These are phyloP conservation scores for Drosophila melanocephala DNA, from an alignment of 2,888 invertebrate species.

Conservation along the genomic window DNA sequence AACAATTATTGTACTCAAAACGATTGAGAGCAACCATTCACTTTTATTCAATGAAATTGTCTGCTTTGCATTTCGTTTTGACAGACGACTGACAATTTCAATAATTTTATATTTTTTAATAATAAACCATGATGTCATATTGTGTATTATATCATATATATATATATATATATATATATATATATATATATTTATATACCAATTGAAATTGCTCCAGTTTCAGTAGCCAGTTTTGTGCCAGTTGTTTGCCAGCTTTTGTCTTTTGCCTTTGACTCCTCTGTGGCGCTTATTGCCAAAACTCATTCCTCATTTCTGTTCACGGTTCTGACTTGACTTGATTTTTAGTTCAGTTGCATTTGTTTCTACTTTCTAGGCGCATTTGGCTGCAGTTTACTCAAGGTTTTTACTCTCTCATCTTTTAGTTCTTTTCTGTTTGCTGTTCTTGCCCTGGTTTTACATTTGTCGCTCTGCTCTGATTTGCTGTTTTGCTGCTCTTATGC, in stretches of 20 bases:
- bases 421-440: slow-evolving; percentile 24
- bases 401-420: slow-evolving; percentile 14
- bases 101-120: slow-evolving; percentile 4
- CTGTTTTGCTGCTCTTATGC: slow-evolving; percentile 41
- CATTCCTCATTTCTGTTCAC: slow-evolving; percentile 40
- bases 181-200: slow-evolving; percentile 2
- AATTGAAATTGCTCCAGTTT: slow-evolving; percentile 55
- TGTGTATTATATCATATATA: slow-evolving; percentile 41
- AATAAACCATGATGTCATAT: slow-evolving; percentile 10
- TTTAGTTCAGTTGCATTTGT: slow-evolving; percentile 30
- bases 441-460: slow-evolving; percentile 68
- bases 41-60: neutral
- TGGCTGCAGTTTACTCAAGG: slow-evolving; percentile 40
- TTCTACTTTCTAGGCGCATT: slow-evolving; percentile 28
- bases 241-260: slow-evolving; percentile 3
- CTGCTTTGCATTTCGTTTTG: neutral
- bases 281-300: slow-evolving; percentile 58
- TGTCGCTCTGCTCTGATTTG: slow-evolving; percentile 37
- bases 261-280: slow-evolving; percentile 46
- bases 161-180: slow-evolving; percentile 39
- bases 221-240: slow-evolving; percentile 1
- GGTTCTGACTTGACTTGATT: slow-evolving; percentile 49
- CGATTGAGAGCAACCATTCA: neutral
- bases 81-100: neutral
- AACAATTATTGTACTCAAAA: neutral